Conservation (phyloP, 1,140 invertebrate genomes). For the Coptotermes formosanus region DNA sequence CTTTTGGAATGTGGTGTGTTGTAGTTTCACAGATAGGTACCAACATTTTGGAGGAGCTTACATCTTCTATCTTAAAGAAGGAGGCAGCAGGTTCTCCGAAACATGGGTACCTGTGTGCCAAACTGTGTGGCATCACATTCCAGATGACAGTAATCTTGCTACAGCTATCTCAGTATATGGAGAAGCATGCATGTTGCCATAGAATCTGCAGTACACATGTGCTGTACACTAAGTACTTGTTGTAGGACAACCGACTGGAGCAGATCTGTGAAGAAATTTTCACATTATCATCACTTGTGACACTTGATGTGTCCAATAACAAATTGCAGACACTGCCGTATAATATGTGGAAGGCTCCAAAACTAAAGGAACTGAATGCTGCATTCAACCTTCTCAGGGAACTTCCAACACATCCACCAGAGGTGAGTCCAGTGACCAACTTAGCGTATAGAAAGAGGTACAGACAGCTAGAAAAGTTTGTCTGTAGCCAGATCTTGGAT, state of each 20-base stretch:
- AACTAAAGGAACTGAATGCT: conserved; percentile 85
- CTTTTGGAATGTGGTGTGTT: no score
- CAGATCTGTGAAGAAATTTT: conserved; percentile 78
- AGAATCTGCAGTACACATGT: no score
- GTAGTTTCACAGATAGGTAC: no score
- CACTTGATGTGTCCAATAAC: conserved; percentile 91
- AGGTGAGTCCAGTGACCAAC: conserved; percentile 40
- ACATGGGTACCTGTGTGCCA: no score
- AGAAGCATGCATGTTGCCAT: no score
- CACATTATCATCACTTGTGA: conserved; percentile 72
- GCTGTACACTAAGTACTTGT: no score
- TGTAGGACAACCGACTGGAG: conserved; percentile 84
- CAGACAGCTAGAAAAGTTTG: not conserved
- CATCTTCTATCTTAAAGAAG: no score
- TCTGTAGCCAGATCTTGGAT: not conserved
- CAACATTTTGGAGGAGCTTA: no score
- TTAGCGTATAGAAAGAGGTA: not conserved
- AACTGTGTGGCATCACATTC: no score
- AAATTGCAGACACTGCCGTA: conserved; percentile 83
- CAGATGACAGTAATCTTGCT: no score
- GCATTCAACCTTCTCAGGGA: conserved; percentile 86
- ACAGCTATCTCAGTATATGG: no score
- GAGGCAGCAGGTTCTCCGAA: no score
- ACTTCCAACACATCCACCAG: conserved; percentile 61
- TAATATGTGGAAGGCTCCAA: conserved; percentile 86